Conservation (phyloP, 2,113 vertebrate species). For the Microtus oregoni region DNA sequence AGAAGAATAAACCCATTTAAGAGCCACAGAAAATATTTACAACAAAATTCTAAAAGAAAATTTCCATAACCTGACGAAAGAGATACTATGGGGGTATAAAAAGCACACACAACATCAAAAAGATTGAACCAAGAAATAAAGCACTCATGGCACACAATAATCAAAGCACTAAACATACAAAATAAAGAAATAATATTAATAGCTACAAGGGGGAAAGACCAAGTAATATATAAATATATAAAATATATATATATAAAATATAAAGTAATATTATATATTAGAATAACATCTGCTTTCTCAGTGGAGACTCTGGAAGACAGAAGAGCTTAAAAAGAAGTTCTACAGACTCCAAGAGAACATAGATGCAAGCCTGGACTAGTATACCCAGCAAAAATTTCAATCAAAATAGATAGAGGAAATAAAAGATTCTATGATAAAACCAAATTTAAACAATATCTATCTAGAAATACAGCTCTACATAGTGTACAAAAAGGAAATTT, state of each 20-base stretch:
- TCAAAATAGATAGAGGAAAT: not conserved
- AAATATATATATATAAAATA: too few relatives aligned
- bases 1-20: too few relatives aligned
- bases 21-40: too few relatives aligned
- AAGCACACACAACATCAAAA: not conserved
- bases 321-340: not conserved
- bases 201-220: not conserved
- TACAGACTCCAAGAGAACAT: not conserved
- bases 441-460: not conserved
- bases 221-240: not conserved
- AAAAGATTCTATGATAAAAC: not conserved
- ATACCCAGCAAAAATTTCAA: not conserved
- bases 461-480: not conserved
- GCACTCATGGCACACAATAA: not conserved
- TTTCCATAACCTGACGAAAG: not conserved
- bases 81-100: not conserved
- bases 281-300: too few relatives aligned
- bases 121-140: not conserved
- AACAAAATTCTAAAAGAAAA: not conserved
- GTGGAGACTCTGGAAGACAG: not conserved
- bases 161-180: not conserved
- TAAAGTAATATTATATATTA: too few relatives aligned
- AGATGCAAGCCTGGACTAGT: not conserved
- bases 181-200: not conserved
- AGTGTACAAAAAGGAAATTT: not conserved